Evolutionary conservation across 2,888 invertebrate genomes (phyloP), one percentile per base, ranked within the genome.

Genomic region (Amitus sp.): DNA sequence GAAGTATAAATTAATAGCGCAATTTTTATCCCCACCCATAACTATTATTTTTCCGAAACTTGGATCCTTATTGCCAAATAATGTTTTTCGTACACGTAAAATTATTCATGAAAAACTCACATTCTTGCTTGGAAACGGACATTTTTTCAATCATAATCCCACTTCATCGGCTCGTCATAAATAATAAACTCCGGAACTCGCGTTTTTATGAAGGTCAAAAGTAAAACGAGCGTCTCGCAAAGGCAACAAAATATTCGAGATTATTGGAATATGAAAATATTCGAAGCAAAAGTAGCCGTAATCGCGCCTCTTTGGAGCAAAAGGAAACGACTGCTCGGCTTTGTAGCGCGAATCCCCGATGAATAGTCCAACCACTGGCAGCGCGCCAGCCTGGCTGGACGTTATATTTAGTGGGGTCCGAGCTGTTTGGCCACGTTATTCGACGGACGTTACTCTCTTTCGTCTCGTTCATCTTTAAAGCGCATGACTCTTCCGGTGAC

Each of bases 281-380:
- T 9, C 4, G 27, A 33, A 55, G 47, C 51, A 59, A 62, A 57
- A 61, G 62, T 53, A 39, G 55, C 47, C 13, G 33, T n/a, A 45
- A 43, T 20, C 43, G 20, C 53, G 48, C 30, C 37, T 42, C 61
- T 47, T 51, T 40, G 33, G 53, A 53, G 53, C 64, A 42, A 59
- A 62, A 54, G 66, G 59, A 52, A 59, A 64, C 66, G 57, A 37
- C 42, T 85, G 71, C 84, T 84, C 68, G 85, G 4, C 7, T 84
- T 66, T 85, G 83, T 69, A 82, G 77, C 65, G 81, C 81, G 82
- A 76, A 71, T 73, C 84, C 84, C 66, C 81, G 80, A 84, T 83
- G 65, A 85, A 84, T 83, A 83, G 85, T 80, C 81, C 84, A n/a
- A n/a, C n/a, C n/a, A 72, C 84, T 79, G 79, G 79, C 80, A 78